Evolutionary conservation across 30 jellyfish, hydroid and myxozoan species (phyloP).

Genomic region (Clytia hemisphaerica): DNA sequence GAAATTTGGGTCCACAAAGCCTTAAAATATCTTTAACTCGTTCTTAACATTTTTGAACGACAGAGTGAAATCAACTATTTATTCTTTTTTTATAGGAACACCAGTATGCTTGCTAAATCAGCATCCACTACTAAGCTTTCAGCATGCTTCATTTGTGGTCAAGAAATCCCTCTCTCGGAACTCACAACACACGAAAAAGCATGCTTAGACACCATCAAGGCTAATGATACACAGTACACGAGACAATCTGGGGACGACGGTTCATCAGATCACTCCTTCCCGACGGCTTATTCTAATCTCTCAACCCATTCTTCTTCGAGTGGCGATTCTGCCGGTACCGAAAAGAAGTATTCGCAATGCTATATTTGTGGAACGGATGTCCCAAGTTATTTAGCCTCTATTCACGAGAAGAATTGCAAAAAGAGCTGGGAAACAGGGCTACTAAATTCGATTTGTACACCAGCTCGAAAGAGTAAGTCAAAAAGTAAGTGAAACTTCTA

Average conservation of each 20-base stretch:
- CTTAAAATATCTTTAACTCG: too few species aligned
- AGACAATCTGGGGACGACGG: constrained; percentile 31
- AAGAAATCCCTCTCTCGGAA: constrained; percentile 20
- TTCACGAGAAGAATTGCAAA: constrained; percentile 40
- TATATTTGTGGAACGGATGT: constrained; percentile 40
- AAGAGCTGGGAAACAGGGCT: constrained; percentile 47
- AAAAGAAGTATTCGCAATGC: constrained; percentile 11
- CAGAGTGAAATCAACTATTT: too few species aligned
- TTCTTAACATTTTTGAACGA: too few species aligned
- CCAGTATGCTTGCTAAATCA: background rate
- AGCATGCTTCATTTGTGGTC: constrained; percentile 28
- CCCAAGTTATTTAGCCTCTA: constrained; percentile 17
- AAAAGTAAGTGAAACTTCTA: too few species aligned
- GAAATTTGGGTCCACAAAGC: too few species aligned
- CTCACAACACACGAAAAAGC: constrained; percentile 33
- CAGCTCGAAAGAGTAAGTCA: constrained; percentile 1
- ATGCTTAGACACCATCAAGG: constrained; percentile 27
- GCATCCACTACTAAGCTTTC: background rate
- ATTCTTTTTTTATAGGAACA: background rate
- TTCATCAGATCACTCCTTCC: background rate
- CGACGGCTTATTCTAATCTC: background rate
- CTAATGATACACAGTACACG: constrained; percentile 23
- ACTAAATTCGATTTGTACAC: constrained; percentile 23
- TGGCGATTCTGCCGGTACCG: constrained; percentile 6
- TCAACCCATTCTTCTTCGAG: constrained; percentile 28